Evolutionary conservation across 2,888 invertebrate genomes (phyloP).

Genomic region (Noctua fimbriata): DNA sequence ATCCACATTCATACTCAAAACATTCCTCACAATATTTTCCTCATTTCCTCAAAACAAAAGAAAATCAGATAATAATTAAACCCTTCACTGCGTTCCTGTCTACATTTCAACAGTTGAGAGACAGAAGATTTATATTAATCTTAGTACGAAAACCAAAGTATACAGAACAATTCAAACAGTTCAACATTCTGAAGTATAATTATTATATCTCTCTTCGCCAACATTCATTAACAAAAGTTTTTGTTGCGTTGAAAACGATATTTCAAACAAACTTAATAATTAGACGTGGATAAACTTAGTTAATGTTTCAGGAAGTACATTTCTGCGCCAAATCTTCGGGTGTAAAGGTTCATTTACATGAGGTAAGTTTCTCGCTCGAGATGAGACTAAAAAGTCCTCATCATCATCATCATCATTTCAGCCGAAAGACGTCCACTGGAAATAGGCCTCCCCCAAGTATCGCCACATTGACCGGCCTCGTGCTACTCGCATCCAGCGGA

Average conservation of each 20-base stretch:
- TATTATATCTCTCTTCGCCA: constrained; percentile 60
- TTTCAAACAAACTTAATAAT: constrained; percentile 69
- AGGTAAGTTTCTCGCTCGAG: neutral
- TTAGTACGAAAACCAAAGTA: constrained; percentile 55
- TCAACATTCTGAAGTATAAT: constrained; percentile 59
- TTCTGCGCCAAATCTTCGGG: constrained; percentile 48
- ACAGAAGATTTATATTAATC: constrained; percentile 59
- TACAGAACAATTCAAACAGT: constrained; percentile 54
- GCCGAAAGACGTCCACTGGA: no score
- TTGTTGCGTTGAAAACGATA: constrained; percentile 66
- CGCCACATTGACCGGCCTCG: no score
- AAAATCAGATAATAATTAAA: constrained; percentile 40
- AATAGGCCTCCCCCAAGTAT: no score
- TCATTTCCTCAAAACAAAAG: neutral
- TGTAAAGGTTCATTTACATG: constrained; percentile 17
- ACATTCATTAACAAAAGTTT: constrained; percentile 69
- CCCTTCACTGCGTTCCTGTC: constrained; percentile 1
- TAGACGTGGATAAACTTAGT: constrained; percentile 61
- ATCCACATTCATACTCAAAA: neutral
- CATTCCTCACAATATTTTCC: neutral
- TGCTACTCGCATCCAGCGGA: no score
- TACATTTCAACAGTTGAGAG: constrained; percentile 38
- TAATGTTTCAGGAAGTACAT: constrained; percentile 55
- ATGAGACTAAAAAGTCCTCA: neutral
- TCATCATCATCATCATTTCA: no score